Evolutionary conservation across 2,797 vertebrate genomes (phyloP), one percentile per base, ranked within the genome.

Genomic region (Xenops minutus): DNA sequence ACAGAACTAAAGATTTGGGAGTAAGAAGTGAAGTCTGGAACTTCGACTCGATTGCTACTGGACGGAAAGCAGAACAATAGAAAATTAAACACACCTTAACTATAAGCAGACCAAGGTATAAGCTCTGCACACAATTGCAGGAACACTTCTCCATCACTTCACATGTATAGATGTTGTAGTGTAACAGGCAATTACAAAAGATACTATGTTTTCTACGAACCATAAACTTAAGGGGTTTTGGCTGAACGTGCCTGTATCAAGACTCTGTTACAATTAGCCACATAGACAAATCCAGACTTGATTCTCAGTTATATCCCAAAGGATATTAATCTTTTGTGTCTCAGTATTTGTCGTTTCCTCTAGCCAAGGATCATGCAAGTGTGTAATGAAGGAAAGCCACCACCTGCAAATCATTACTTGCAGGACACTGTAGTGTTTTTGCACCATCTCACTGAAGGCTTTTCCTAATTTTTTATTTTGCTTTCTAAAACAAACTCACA

Each of bases 131-230:
- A 26, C 8, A 48, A 17, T 15, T 37, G 4, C 4, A 52, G 11
- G 8, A 58, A 23, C 7, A 12, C 14, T 46, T 49, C 41, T 48
- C 8, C 41, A 10, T 22, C 6, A 23, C 17, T 54, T n/a, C 20
- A 37, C 13, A 44, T 2, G 1, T 0, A 0, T 0, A 16, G 36
- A 51, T 17, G 8, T 27, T 82, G 19, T 9, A 27, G 10, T 2
- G 2, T 3, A 17, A 9, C 23, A 62, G 22, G 44, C 4, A 75
- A 27, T 10, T 62, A 21, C 54, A 83, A 48, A 48, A 75, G 29
- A 58, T 3, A 26, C 6, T 36, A 15, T 23, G 1, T n/a, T 82
- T 85, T 72, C 58, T 49, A 34, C 9, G 12, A 75, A 7, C 10
- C 22, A 74, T 7, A 20, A 48, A 0, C 9, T 46, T 6, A 19